A percentile compares a stretch with the other conserved stretches of the same genome.
These are phyloP conservation scores for Tichodroma muraria DNA, from an alignment of 2,113 vertebrate genomes.

Conservation along the genomic window DNA sequence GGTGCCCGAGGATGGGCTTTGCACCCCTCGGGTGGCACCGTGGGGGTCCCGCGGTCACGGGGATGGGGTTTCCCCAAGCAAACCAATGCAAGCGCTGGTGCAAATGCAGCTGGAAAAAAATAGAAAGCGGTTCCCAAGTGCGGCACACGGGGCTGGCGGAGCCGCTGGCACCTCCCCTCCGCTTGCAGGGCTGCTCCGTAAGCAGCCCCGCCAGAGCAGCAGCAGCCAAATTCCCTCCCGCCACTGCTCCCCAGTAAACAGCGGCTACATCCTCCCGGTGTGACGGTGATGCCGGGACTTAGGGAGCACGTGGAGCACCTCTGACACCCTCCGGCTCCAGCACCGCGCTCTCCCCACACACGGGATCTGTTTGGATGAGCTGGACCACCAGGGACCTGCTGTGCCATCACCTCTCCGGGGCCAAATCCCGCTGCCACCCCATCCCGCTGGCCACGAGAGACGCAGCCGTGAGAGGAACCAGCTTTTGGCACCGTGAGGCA, in stretches of 20 bases:
- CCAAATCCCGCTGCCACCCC: background rate
- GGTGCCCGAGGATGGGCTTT: background rate
- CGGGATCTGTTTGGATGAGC: fast-evolving
- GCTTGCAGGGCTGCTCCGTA: constrained; percentile 37
- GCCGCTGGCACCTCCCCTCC: constrained; percentile 40
- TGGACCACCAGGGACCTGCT: fast-evolving
- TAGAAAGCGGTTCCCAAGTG: constrained; percentile 1
- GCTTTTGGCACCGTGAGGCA: background rate
- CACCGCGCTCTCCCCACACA: background rate
- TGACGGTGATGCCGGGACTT: background rate
- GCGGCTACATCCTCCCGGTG: background rate
- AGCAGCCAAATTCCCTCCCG: constrained; percentile 24
- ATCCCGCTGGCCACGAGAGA: fast-evolving
- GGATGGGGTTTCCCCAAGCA: background rate
- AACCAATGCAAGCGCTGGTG: background rate
- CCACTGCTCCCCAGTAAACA: background rate
- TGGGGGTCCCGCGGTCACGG: background rate
- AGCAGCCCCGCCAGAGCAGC: constrained; percentile 5
- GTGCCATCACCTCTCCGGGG: background rate
- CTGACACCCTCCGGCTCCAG: background rate
- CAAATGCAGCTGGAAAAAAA: constrained; percentile 16
- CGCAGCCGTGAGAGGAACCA: fast-evolving
- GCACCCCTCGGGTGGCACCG: background rate
- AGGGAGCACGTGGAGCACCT: background rate
- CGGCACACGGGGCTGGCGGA: constrained; percentile 24